Percentiles rank a stretch among this genome's conserved stretches.
Conservation (phyloP, 2,113 vertebrate genomes). For the Cairina moschata region DNA sequence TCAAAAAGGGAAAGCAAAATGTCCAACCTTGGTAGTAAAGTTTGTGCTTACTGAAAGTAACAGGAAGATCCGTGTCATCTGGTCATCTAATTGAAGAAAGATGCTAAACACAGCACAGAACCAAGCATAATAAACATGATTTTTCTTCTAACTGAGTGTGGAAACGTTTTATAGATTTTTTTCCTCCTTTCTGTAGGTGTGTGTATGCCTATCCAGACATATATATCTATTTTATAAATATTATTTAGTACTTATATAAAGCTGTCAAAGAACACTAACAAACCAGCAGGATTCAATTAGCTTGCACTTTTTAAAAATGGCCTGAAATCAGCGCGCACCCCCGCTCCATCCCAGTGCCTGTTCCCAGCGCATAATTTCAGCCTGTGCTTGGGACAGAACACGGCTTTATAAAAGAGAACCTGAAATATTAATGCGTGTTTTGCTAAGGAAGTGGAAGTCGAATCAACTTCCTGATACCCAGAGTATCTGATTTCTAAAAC, state of each 20-base stretch:
- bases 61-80: conserved; percentile 48
- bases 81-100: conserved; percentile 69
- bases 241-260: conserved; percentile 63
- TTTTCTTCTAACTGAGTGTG: conserved; percentile 60
- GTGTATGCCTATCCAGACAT: not conserved
- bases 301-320: conserved; percentile 35
- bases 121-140: conserved; percentile 13
- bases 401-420: conserved; percentile 79
- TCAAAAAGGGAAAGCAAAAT: conserved; percentile 57
- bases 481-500: conserved; percentile 87
- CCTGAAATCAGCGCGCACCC: conserved; percentile 55
- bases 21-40: conserved; percentile 32
- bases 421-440: conserved; percentile 87
- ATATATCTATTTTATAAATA: conserved; percentile 52
- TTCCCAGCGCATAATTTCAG: conserved; percentile 76
- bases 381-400: conserved; percentile 71
- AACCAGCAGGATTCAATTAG: conserved; percentile 72
- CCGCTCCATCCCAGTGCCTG: conserved; percentile 55
- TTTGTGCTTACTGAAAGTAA: conserved; percentile 60
- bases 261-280: conserved; percentile 61
- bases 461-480: conserved; percentile 90
- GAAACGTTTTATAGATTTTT: conserved; percentile 55
- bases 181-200: conserved; percentile 49
- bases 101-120: conserved; percentile 50
- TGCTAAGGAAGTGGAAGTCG: conserved; percentile 91